Percentiles rank a stretch among this genome's conserved stretches.
Evolutionary conservation across 2,113 vertebrate species (phyloP).

Genomic region (Mustela lutreola): DNA sequence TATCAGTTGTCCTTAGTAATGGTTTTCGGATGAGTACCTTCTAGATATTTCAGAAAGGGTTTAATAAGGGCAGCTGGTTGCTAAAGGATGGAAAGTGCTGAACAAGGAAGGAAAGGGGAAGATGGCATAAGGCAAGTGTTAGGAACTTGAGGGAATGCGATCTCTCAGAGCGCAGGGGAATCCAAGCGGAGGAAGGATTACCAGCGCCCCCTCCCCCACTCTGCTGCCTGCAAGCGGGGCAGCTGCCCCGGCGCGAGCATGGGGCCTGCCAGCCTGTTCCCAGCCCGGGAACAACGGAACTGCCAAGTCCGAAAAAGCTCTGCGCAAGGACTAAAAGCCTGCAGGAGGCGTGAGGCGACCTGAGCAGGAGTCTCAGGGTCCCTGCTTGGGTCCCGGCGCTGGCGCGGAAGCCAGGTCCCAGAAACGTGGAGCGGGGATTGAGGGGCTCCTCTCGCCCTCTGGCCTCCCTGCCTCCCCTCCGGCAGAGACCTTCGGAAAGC

Average conservation of each 20-base stretch:
- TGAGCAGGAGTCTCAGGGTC: background rate
- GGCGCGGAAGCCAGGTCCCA: background rate
- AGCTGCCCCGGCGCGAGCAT: too few species aligned
- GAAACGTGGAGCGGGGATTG: too few species aligned
- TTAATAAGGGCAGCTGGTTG: background rate
- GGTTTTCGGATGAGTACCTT: background rate
- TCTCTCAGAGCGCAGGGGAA: background rate
- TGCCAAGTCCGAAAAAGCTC: background rate
- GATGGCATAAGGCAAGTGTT: background rate
- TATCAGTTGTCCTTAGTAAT: background rate
- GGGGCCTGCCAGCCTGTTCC: background rate
- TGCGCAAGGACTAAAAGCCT: background rate
- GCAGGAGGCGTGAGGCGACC: too few species aligned
- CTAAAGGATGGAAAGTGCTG: background rate
- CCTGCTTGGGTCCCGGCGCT: too few species aligned
- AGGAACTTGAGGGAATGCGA: background rate
- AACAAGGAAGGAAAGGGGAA: background rate
- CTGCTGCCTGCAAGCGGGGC: fast-evolving
- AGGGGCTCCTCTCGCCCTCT: background rate
- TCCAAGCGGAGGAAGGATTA: background rate
- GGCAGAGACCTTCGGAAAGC: background rate
- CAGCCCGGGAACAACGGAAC: background rate
- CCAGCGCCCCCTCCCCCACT: background rate
- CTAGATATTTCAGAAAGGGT: background rate
- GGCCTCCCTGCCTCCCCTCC: background rate